A percentile compares a stretch with the other conserved stretches of the same genome.
Conservation (phyloP, 2,113 vertebrate genomes). For the Cheirogaleus medius region DNA sequence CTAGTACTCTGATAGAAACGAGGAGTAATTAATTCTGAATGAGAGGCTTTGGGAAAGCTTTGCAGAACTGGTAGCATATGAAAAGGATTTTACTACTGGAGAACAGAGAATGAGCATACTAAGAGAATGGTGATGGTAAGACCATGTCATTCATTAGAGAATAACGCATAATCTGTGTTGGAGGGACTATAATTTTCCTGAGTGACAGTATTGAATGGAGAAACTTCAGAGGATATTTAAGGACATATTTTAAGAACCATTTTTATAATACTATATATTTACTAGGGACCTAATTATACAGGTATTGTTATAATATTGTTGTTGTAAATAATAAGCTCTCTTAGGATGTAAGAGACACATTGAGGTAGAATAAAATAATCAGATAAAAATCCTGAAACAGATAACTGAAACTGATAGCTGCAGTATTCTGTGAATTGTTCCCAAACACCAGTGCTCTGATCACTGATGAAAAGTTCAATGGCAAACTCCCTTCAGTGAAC, state of each 20-base stretch:
- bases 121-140: not conserved
- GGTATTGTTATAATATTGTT: not conserved
- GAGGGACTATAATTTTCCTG: not conserved
- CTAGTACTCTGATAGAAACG: not conserved
- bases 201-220: not conserved
- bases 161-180: not conserved
- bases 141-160: not conserved
- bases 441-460: not conserved
- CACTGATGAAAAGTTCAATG: not conserved
- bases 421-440: accelerated
- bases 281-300: not conserved
- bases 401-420: not conserved
- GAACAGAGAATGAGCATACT: not conserved
- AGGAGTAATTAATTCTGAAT: not conserved
- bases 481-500: not conserved
- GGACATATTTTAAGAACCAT: not conserved
- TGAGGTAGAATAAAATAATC: not conserved
- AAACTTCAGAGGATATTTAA: not conserved
- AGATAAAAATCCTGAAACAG: not conserved
- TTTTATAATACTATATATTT: not conserved
- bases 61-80: not conserved
- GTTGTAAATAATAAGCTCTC: not conserved
- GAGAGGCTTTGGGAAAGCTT: not conserved
- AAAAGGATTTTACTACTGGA: not conserved
- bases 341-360: not conserved